These are phyloP conservation scores for Pachydiplax longipennis DNA, from an alignment of 2,888 invertebrate species.

Conservation along the genomic window DNA sequence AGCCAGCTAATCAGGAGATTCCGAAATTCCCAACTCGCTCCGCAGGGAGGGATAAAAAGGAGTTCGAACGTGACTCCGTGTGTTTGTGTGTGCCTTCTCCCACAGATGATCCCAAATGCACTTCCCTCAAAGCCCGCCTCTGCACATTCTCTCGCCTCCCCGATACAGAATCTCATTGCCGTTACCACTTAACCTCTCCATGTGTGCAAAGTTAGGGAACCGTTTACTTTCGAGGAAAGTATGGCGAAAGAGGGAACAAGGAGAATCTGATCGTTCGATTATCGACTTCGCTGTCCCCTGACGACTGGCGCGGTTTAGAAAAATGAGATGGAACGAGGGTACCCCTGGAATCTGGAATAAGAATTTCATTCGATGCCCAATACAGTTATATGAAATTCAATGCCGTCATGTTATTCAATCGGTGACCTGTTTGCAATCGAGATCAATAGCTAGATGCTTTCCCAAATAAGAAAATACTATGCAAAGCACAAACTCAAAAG, in stretches of 20 bases:
- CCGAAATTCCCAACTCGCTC: neutral
- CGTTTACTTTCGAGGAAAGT: neutral
- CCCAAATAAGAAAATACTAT: too few species aligned
- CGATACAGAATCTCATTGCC: neutral
- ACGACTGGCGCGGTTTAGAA: neutral
- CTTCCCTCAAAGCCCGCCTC: neutral
- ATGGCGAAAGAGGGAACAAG: neutral
- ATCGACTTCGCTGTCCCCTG: neutral
- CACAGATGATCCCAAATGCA: neutral
- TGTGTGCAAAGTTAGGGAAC: neutral
- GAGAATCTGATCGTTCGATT: neutral
- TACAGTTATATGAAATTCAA: too few species aligned
- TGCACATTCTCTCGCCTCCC: neutral
- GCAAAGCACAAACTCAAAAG: too few species aligned
- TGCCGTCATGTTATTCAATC: too few species aligned
- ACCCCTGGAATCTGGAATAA: neutral
- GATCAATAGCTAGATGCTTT: too few species aligned
- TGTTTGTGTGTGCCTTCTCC: neutral
- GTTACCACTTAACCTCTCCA: neutral
- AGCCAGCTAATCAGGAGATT: neutral
- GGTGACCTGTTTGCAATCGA: too few species aligned
- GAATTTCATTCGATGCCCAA: neutral
- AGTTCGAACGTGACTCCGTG: neutral
- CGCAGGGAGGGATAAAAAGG: neutral
- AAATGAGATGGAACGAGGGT: neutral